Base-by-base conservation (phyloP, 2,797 vertebrate genomes). In the Catostomus latipinnis region DNA sequence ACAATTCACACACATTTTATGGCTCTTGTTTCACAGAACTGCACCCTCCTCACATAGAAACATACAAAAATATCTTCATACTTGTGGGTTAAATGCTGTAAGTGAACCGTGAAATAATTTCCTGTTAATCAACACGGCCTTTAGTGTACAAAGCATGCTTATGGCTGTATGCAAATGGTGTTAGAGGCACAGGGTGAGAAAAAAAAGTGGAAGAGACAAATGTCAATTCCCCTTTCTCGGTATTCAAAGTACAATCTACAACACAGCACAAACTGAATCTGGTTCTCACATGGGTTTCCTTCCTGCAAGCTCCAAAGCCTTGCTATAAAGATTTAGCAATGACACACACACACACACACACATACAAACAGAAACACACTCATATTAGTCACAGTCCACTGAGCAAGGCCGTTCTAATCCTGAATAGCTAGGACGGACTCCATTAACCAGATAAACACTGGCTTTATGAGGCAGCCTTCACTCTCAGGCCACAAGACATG, bases 161-260 rank as follows among this genome's bases (percentile, higher is more conserved):
- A 52, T 52, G 71, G 48, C 14, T 50, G n/a, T 60, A 73, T 53
- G 56, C 54, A 74, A 67, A 80, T 74, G n/a, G 56, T 50, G 71
- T 74, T 65, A 13, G 46, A 57, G 2, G 8, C 34, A 13, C 18
- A 22, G 60, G 12, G 16, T 22, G 8, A 71, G 10, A 54, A 8
- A 54, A 18, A 16, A 74, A 57, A 74, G 60, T 52, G 66, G 77
- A 81, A 71, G 66, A 74, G 48, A 67, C 43, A 14, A 16, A 43
- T 34, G 43, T 63, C 16, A 77, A 74, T 92, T 91, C 89, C 83
- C 76, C 85, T 90, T 90, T 91, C 74, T 86, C 75, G 73, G 71
- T 56, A 73, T 61, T 78, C 79, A 76, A 56, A 63, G n/a, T 22
- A 62, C 22, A 70, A 54, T 53, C 76, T 62, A 78, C 60, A 72